Conservation (phyloP, 2,888 invertebrate genomes). For the Himalopsyche kuldschensis region DNA sequence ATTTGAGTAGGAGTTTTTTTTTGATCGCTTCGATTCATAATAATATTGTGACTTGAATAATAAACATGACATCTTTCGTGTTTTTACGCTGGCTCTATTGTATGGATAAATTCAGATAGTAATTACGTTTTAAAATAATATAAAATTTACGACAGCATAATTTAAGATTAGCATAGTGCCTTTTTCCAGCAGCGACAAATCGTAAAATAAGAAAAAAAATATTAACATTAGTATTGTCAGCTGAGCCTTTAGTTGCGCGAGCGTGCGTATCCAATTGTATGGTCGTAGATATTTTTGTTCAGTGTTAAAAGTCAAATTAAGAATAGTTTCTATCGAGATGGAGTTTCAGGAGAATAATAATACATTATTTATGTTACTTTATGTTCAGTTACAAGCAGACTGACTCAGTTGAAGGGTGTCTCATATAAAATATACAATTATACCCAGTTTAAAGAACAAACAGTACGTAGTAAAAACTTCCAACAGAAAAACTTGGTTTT, state of each 20-base stretch:
- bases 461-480: not conserved
- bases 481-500: no score
- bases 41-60: no score
- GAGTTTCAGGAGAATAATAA: not conserved
- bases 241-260: not conserved
- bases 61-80: no score
- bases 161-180: no score
- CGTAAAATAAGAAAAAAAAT: not conserved
- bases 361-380: not conserved
- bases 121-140: no score
- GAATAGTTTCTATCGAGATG: not conserved
- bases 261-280: slow-evolving; percentile 8
- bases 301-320: not conserved
- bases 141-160: no score
- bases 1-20: no score
- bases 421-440: not conserved
- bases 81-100: no score
- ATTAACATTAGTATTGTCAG: not conserved
- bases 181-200: not conserved
- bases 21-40: no score
- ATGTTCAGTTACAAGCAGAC: not conserved
- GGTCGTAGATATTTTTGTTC: not conserved
- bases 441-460: not conserved
- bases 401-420: not conserved
- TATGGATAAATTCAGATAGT: no score